Evolutionary conservation across 2,113 vertebrate genomes (phyloP).

Genomic region (Pteruthius melanotis): DNA sequence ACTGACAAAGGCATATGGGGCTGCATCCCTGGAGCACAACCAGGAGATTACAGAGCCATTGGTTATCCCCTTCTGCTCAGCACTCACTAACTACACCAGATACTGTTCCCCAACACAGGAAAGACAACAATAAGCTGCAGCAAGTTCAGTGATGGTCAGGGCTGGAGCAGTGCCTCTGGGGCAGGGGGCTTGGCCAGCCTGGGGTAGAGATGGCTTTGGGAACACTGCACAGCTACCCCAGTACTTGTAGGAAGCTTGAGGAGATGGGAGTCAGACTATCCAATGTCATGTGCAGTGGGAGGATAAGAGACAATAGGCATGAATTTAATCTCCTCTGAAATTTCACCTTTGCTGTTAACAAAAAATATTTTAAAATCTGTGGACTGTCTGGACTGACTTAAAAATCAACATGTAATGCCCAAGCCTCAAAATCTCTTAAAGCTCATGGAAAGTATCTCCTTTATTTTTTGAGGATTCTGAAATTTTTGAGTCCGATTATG

Average conservation of each 20-base stretch:
- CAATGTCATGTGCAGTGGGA: background rate
- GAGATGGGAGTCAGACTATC: background rate
- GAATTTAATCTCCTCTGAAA: background rate
- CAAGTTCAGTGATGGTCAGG: background rate
- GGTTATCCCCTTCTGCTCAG: background rate
- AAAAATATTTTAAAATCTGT: background rate
- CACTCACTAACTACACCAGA: background rate
- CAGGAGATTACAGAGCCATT: background rate
- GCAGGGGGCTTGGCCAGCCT: background rate
- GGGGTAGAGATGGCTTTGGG: background rate
- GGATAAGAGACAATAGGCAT: background rate
- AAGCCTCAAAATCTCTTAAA: background rate
- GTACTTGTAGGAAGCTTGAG: background rate
- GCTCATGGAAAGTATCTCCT: background rate
- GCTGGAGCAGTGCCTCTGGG: background rate
- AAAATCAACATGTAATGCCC: background rate
- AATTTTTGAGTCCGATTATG: background rate
- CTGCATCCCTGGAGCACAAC: background rate
- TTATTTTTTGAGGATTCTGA: background rate
- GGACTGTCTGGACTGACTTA: background rate
- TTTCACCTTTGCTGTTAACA: background rate
- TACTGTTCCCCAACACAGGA: background rate
- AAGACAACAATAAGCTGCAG: background rate
- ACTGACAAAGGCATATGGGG: background rate
- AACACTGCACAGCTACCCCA: background rate